phyloP scores from a whole-genome alignment of 2,888 invertebrate genomes.

The Portevinia maculata region DNA sequence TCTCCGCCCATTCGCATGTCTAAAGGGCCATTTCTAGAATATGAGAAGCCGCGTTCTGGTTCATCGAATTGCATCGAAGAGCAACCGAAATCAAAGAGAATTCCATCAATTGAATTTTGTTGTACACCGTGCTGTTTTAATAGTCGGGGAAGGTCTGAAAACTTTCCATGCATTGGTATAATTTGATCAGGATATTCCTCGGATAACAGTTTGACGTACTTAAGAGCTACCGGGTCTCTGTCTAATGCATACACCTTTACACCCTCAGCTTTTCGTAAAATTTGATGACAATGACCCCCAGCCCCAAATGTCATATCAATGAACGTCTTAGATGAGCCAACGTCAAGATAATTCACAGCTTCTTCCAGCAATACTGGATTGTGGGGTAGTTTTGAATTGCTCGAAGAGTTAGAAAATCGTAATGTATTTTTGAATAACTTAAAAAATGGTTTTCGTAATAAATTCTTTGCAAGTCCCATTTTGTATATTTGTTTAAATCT shows the following conservation, averaged over 20 bases:
- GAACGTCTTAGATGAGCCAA: constrained; percentile 86
- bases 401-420: constrained; percentile 11
- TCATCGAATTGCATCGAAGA: constrained; percentile 97
- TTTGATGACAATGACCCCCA: constrained; percentile 92
- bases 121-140: constrained; percentile 85
- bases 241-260: constrained; percentile 92
- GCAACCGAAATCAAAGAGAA: constrained; percentile 96
- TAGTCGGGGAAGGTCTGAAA: constrained; percentile 92
- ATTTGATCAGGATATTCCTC: constrained; percentile 88
- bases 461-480: constrained; percentile 72
- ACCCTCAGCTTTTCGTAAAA: constrained; percentile 87
- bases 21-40: constrained; percentile 92
- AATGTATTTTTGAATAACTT: constrained; percentile 1
- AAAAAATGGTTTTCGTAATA: constrained; percentile 9
- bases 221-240: constrained; percentile 92
- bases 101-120: constrained; percentile 90
- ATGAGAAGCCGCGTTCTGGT: constrained; percentile 92
- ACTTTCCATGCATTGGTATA: constrained; percentile 92
- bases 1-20: constrained; percentile 96
- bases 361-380: constrained; percentile 90
- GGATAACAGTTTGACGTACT: constrained; percentile 87
- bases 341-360: constrained; percentile 87
- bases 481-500: constrained; percentile 77
- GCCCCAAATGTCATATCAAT: constrained; percentile 98
- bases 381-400: constrained; percentile 83